Base-by-base conservation (phyloP, 1,140 invertebrate genomes). In the Asobara japonica region DNA sequence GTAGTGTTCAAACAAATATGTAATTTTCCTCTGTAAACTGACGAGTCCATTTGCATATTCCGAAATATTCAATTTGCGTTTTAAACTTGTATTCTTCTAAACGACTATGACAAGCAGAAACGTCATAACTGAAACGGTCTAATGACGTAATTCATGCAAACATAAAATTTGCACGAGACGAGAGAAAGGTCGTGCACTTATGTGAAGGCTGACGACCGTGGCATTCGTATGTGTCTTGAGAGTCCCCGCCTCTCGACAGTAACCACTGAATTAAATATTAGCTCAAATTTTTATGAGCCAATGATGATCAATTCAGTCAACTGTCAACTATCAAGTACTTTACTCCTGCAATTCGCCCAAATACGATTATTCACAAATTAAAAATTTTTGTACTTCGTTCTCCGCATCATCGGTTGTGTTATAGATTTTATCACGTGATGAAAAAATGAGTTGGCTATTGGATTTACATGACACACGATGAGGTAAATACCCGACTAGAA, bases 41-140 rank as follows among this genome's bases (percentile, higher is more conserved):
- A n/a, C 2, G 16, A 51, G 18, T 25, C 18, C 8, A 56, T 56
- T 56, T 27, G 25, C 18, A 56, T 25, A 27, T 25, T 18, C 25
- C 0, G 33, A 66, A 66, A 20, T 41, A 18, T 4, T 10, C 2
- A 33, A 38, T 18, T 2, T 13, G 45, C 45, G 8, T 18, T 18
- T 51, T 51, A 65, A 38, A 36, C 0, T 66, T 5, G 11, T 38
- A 11, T 66, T 25, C 33, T 20, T n/a, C 41, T 8, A n/a, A n/a
- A 4, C 16, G 29, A 29, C 1, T 20, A 3, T 61, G 60, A 61
- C 22, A 22, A 22, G 13, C 36, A 20, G 45, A 48, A 69, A 69
- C 78, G 77, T 82, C 79, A 83, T 75, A 78, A 78, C 79, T 74
- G 74, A 82, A 81, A 77, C 71, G 71, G 76, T 75, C 41, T 56